A percentile compares a stretch with the other conserved stretches of the same genome.
Evolutionary conservation across 2,888 invertebrate species (phyloP).

Genomic region (Polyommatus icarus): DNA sequence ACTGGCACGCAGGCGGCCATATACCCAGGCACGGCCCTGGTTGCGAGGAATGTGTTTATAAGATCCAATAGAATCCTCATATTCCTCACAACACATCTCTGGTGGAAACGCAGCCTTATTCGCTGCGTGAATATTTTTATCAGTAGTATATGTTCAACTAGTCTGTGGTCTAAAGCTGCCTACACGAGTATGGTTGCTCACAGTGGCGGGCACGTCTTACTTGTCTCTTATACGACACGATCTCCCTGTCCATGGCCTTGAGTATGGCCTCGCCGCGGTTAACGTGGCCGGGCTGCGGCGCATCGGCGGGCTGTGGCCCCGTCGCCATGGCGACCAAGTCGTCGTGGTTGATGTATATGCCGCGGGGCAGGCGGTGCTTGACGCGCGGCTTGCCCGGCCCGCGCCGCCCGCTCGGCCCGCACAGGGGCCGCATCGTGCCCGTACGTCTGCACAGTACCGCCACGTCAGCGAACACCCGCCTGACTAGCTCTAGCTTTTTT

Average conservation of each 20-base stretch:
- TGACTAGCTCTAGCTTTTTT: neutral
- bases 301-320: constrained; percentile 83
- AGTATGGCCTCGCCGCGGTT: constrained; percentile 91
- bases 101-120: no score
- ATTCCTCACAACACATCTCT: no score
- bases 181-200: neutral
- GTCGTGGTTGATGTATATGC: constrained; percentile 98
- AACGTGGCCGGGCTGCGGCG: constrained; percentile 70
- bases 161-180: neutral
- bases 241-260: constrained; percentile 95
- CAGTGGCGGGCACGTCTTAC: constrained; percentile 82
- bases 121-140: no score
- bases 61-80: no score
- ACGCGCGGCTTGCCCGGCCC: constrained; percentile 79
- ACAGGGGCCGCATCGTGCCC: constrained; percentile 89
- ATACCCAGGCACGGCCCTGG: no score
- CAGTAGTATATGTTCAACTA: no score
- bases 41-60: no score
- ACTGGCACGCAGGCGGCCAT: no score
- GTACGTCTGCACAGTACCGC: constrained; percentile 85
- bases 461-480: constrained; percentile 29
- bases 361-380: constrained; percentile 94
- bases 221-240: constrained; percentile 96
- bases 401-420: constrained; percentile 84
- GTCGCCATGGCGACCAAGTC: constrained; percentile 96